phyloP scores from a whole-genome alignment of 2,888 invertebrate species.

The Thalpophila matura region DNA sequence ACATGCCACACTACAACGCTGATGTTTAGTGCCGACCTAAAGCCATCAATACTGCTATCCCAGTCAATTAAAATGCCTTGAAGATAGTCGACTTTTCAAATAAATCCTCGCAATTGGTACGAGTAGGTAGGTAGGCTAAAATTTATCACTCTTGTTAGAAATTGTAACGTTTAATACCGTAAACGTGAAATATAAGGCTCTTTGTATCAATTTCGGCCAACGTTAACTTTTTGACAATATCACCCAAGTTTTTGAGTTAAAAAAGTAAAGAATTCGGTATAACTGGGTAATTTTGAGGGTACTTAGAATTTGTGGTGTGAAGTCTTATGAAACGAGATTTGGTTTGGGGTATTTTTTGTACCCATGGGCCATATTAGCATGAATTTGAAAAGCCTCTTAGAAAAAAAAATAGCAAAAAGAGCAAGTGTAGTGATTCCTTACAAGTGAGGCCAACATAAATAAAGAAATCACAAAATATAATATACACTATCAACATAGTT shows the following conservation, averaged over 20 bases:
- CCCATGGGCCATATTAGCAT: background rate
- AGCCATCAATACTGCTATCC: slow-evolving; percentile 22
- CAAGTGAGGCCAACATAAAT: too few species aligned
- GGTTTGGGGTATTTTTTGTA: slow-evolving; percentile 2
- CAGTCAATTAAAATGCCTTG: slow-evolving; percentile 54
- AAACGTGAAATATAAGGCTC: slow-evolving; percentile 43
- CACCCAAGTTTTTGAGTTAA: slow-evolving; percentile 55
- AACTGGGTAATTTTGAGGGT: slow-evolving; percentile 40
- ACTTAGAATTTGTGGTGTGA: slow-evolving; percentile 36
- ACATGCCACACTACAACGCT: too few species aligned
- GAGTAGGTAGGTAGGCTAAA: slow-evolving; percentile 25
- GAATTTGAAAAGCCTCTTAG: background rate
- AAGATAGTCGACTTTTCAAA: slow-evolving; percentile 44
- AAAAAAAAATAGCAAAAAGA: background rate
- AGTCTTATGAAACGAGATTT: slow-evolving; percentile 7
- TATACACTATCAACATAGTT: too few species aligned
- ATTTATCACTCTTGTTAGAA: slow-evolving; percentile 60
- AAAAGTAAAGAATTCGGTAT: slow-evolving; percentile 36
- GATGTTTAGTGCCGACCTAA: too few species aligned
- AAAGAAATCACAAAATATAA: too few species aligned
- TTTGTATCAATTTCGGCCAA: slow-evolving; percentile 57
- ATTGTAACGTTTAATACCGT: slow-evolving; percentile 53
- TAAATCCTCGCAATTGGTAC: slow-evolving; percentile 51
- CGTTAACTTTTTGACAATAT: slow-evolving; percentile 52
- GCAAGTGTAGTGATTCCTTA: too few species aligned